Conservation (phyloP, 2,113 vertebrate genomes). For the Pterocles gutturalis region DNA sequence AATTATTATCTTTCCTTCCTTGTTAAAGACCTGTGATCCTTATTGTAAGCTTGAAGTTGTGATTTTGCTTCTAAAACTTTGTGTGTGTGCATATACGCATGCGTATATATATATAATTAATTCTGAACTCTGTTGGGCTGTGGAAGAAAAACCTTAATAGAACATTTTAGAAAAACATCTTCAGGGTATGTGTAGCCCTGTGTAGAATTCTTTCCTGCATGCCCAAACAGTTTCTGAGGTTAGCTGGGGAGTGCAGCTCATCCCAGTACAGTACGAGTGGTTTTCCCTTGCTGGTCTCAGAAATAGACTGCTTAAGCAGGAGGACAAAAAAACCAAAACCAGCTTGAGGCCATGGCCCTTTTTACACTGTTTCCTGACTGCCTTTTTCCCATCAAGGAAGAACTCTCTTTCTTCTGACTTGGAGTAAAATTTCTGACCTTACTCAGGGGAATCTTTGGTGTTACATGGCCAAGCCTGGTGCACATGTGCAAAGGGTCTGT, state of each 20-base stretch:
- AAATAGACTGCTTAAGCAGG: neutral
- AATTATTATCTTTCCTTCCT: neutral
- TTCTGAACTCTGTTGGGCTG: neutral
- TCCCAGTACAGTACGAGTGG: neutral
- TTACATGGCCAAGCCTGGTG: accelerated
- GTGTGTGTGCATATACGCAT: accelerated
- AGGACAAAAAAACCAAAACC: neutral
- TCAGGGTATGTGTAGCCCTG: neutral
- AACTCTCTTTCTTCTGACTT: neutral
- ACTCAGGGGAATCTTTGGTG: accelerated
- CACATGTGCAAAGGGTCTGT: accelerated
- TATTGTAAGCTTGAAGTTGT: neutral
- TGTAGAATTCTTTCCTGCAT: neutral
- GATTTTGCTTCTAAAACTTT: neutral
- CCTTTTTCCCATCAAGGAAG: neutral
- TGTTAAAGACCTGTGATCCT: neutral
- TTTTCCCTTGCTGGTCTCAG: neutral
- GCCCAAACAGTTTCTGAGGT: neutral
- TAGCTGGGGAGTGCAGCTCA: neutral
- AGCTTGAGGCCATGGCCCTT: neutral
- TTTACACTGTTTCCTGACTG: neutral
- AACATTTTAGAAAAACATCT: neutral
- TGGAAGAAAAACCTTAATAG: neutral
- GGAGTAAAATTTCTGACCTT: neutral
- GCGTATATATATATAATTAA: neutral